Evolutionary conservation across 2,113 vertebrate genomes (phyloP).

Genomic region (Elanus axillaris): DNA sequence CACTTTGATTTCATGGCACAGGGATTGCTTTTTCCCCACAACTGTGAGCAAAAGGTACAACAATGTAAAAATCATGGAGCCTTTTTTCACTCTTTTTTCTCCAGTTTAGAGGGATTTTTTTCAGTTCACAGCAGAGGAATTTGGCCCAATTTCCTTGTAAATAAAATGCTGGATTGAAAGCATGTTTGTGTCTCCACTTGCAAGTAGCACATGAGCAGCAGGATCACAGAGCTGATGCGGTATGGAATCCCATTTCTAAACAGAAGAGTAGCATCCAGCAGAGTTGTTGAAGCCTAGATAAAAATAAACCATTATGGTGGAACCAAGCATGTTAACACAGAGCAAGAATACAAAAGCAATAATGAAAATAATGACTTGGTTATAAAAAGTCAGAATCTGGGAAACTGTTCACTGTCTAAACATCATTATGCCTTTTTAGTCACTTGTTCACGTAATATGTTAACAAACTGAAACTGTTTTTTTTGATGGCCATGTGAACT

Average conservation of each 20-base stretch:
- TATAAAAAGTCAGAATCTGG: background rate
- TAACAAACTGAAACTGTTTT: background rate
- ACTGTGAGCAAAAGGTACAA: background rate
- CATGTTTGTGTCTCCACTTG: background rate
- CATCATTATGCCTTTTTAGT: background rate
- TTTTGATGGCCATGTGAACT: background rate
- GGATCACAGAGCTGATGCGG: slow-evolving; percentile 15
- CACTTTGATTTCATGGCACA: background rate
- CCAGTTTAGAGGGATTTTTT: background rate
- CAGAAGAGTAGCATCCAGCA: slow-evolving; percentile 42
- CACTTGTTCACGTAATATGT: background rate
- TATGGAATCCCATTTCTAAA: slow-evolving; percentile 57
- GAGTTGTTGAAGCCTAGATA: background rate
- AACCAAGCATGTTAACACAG: background rate
- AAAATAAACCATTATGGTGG: slow-evolving; percentile 44
- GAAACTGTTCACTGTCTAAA: background rate
- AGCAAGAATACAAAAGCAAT: background rate
- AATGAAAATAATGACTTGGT: background rate
- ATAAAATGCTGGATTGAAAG: slow-evolving; percentile 21
- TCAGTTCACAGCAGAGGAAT: slow-evolving; percentile 25
- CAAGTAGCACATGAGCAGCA: slow-evolving; percentile 38
- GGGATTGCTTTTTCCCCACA: background rate
- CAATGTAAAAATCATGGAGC: background rate
- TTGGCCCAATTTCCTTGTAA: slow-evolving; percentile 38
- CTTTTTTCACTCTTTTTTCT: background rate